A percentile compares a stretch with the other conserved stretches of the same genome.
Conservation (phyloP, 64 coral and sea anemone genomes). For the Dendronephthya gigantea region DNA sequence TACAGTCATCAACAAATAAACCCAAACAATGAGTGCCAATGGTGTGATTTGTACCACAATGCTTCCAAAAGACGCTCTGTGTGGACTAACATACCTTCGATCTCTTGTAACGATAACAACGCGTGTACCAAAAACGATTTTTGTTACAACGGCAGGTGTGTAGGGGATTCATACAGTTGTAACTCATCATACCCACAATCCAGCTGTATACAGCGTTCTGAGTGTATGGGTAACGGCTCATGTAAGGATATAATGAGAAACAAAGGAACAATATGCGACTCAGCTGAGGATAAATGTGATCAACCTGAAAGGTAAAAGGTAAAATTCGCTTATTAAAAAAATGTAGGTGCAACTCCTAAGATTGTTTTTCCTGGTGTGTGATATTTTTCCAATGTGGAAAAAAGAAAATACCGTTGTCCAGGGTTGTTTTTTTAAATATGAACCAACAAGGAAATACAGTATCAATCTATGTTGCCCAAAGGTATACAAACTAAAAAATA, state of each 20-base stretch:
- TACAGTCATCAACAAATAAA: slow-evolving; percentile 54
- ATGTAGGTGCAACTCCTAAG: too few relatives aligned
- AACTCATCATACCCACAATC: slow-evolving; percentile 44
- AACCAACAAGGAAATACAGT: too few relatives aligned
- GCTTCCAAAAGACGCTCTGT: slow-evolving; percentile 11
- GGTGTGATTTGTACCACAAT: slow-evolving; percentile 68
- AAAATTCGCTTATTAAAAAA: too few relatives aligned
- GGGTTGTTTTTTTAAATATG: too few relatives aligned
- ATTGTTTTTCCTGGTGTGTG: too few relatives aligned
- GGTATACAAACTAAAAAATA: too few relatives aligned
- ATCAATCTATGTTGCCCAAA: too few relatives aligned
- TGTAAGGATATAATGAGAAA: slow-evolving; percentile 40
- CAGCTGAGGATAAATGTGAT: slow-evolving; percentile 59
- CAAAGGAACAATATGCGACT: slow-evolving; percentile 53
- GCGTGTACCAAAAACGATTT: slow-evolving; percentile 59
- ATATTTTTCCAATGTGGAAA: too few relatives aligned
- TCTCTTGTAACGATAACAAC: slow-evolving; percentile 57
- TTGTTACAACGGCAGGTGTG: slow-evolving; percentile 37
- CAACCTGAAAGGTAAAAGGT: slow-evolving; percentile 75
- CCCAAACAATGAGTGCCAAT: slow-evolving; percentile 67
- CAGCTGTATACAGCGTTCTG: slow-evolving; percentile 55
- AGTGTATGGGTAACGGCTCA: slow-evolving; percentile 69
- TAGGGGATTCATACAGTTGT: slow-evolving; percentile 57
- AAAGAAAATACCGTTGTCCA: too few relatives aligned
- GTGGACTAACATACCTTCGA: slow-evolving; percentile 57